Conservation (phyloP, 2,888 invertebrate genomes). For the Diarsia rubi region DNA sequence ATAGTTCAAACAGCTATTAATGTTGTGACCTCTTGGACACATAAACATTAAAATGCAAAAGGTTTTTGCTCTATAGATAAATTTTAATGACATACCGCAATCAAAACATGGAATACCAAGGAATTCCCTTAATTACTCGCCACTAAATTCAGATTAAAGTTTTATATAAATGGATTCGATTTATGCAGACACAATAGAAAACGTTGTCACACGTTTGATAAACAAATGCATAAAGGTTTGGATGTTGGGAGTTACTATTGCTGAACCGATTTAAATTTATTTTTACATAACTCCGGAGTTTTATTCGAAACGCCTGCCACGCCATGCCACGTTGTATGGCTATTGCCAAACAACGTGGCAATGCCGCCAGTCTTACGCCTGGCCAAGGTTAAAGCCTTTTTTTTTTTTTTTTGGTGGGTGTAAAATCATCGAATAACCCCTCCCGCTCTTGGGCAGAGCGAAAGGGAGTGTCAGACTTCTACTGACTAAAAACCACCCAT, state of each 20-base stretch:
- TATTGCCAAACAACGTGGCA: no score
- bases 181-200: not conserved
- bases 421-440: no score
- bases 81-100: not conserved
- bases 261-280: not conserved
- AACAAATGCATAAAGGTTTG: not conserved
- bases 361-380: no score
- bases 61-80: no score
- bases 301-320: no score
- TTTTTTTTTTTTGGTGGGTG: no score
- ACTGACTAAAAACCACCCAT: no score
- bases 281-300: no score
- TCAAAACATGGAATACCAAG: not conserved
- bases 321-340: no score
- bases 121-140: not conserved
- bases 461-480: no score
- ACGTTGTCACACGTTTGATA: not conserved
- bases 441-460: no score
- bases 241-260: not conserved
- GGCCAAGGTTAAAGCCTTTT: no score
- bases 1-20: slow-evolving; percentile 3
- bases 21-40: not conserved
- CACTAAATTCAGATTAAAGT: not conserved
- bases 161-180: not conserved
- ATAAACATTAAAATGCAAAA: not conserved